Evolutionary conservation across 2,797 vertebrate species (phyloP).

Genomic region (Acestrorhynchus altus): DNA sequence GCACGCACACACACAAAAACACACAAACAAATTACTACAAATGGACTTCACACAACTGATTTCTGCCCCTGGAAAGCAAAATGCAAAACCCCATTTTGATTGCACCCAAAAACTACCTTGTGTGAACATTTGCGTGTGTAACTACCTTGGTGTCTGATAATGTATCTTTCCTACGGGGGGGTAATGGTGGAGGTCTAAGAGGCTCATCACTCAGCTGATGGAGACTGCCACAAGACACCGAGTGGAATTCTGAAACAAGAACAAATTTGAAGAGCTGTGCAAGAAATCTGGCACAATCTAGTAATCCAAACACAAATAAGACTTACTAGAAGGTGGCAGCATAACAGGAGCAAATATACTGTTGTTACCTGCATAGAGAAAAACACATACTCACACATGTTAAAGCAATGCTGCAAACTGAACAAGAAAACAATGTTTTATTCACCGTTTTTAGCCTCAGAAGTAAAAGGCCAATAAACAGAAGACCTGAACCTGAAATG

Average conservation of each 20-base stretch:
- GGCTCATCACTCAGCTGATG: conserved; percentile 89
- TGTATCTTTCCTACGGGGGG: conserved; percentile 90
- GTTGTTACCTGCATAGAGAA: conserved; percentile 81
- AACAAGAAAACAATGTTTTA: not conserved
- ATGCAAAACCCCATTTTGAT: no score
- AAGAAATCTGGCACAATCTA: no score
- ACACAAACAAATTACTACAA: no score
- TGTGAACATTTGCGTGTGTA: not conserved
- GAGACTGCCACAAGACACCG: conserved; percentile 89
- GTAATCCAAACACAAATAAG: not conserved
- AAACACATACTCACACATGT: conserved; percentile 6
- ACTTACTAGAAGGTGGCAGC: conserved; percentile 91
- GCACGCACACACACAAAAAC: conserved; percentile 11
- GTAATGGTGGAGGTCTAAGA: conserved; percentile 90
- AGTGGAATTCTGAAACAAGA: conserved; percentile 82
- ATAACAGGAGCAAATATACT: conserved; percentile 86
- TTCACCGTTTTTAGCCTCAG: no score
- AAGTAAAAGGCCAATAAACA: no score
- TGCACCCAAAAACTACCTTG: no score
- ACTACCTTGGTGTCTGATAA: conserved; percentile 68
- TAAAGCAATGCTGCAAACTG: not conserved
- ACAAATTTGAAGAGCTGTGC: not conserved
- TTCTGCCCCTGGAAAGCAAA: no score
- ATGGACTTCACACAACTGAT: no score
- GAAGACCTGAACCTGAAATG: no score